Percentiles rank a stretch among this genome's conserved stretches.
Evolutionary conservation across 2,888 invertebrate genomes (phyloP).

Genomic region (Lasioglossum villosulum): DNA sequence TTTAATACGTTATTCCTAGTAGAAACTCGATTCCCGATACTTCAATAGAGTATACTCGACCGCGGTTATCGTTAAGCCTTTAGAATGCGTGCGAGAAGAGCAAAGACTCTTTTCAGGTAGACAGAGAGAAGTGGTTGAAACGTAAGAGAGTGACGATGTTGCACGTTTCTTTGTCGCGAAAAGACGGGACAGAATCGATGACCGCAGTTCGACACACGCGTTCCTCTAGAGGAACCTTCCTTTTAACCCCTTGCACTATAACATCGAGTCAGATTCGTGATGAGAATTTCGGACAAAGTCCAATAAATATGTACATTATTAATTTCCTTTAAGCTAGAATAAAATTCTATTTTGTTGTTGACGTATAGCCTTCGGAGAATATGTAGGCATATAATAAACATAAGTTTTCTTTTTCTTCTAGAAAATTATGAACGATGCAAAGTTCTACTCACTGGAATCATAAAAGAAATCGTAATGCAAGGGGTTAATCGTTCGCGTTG

Average conservation of each 20-base stretch:
- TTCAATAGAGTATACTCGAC: conserved; percentile 34
- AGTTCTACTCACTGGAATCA: not conserved
- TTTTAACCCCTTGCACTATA: not conserved
- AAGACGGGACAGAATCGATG: conserved; percentile 1
- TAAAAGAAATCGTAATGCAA: not conserved
- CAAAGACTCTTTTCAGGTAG: not conserved
- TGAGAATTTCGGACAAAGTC: not conserved
- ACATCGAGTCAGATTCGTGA: not conserved
- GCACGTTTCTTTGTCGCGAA: not conserved
- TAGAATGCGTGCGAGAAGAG: not conserved
- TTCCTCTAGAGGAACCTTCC: not conserved
- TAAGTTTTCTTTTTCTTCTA: not conserved
- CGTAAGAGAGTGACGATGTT: conserved; percentile 3
- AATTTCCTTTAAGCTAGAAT: not conserved
- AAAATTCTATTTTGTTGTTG: not conserved
- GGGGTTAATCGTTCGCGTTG: not conserved
- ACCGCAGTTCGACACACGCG: conserved; percentile 8
- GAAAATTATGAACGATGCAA: conserved; percentile 1
- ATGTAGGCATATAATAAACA: not conserved
- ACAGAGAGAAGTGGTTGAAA: not conserved
- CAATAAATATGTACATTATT: not conserved
- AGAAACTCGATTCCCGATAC: conserved; percentile 30
- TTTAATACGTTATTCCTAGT: conserved; percentile 56
- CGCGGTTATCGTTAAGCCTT: conserved; percentile 40
- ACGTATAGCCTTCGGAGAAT: not conserved